phyloP scores from a whole-genome alignment of 2,797 vertebrate genomes.

The Alca torda region DNA sequence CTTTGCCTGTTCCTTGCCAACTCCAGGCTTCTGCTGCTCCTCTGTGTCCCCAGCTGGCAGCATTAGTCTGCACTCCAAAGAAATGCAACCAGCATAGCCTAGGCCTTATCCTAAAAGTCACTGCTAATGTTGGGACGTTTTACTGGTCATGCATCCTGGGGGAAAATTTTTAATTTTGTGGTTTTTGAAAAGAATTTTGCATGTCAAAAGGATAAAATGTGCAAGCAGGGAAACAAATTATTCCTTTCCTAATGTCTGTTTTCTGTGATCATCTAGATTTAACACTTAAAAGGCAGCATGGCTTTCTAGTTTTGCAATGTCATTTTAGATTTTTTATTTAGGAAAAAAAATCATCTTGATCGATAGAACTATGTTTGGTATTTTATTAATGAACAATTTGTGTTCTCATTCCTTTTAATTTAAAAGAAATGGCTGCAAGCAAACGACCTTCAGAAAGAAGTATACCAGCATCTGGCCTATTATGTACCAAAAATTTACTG shows the following conservation, averaged over 20 bases:
- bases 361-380: neutral
- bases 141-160: neutral
- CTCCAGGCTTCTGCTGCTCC: neutral
- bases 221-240: neutral
- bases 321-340: neutral
- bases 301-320: neutral
- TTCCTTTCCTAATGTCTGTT: neutral
- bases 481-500: constrained; percentile 94
- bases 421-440: constrained; percentile 89
- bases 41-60: constrained; percentile 26
- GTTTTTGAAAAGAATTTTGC: neutral
- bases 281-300: neutral
- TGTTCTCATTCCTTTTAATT: constrained; percentile 39
- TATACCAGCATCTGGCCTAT: constrained; percentile 87
- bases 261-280: neutral
- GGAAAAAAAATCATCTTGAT: neutral
- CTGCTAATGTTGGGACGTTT: neutral
- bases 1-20: neutral
- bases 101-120: neutral
- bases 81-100: neutral
- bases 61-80: neutral
- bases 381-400: constrained; percentile 8
- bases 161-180: neutral
- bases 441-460: constrained; percentile 85
- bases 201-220: neutral